A percentile compares a stretch with the other conserved stretches of the same genome.
These are phyloP conservation scores for Synchiropus splendidus DNA, from an alignment of 2,113 vertebrate species.

Conservation along the genomic window DNA sequence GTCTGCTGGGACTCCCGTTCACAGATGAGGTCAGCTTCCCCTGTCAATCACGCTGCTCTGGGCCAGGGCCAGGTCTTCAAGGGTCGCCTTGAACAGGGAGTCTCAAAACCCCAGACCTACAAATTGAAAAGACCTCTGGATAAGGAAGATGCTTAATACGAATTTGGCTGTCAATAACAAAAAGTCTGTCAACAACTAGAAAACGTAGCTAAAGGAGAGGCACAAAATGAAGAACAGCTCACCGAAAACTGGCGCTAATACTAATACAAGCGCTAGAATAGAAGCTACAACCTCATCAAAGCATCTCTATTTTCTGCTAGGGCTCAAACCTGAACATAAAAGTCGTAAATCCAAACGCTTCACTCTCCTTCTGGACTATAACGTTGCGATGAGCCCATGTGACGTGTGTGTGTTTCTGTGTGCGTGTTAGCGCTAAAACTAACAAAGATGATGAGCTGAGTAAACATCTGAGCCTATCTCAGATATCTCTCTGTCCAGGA, in stretches of 20 bases:
- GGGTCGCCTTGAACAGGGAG: conserved; percentile 42
- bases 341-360: too few relatives aligned
- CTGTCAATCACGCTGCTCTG: conserved; percentile 50
- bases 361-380: conserved; percentile 1
- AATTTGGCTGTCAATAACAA: too few relatives aligned
- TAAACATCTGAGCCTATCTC: conserved; percentile 45
- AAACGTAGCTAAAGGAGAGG: too few relatives aligned
- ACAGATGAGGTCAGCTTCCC: conserved; percentile 54
- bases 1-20: conserved; percentile 50
- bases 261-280: too few relatives aligned
- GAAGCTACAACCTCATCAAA: too few relatives aligned
- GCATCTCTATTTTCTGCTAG: too few relatives aligned
- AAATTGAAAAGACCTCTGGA: conserved; percentile 7
- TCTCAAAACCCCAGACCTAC: conserved; percentile 26
- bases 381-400: conserved; percentile 1
- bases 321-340: too few relatives aligned
- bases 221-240: background rate
- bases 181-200: too few relatives aligned
- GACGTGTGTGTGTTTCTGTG: background rate
- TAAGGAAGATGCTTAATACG: too few relatives aligned
- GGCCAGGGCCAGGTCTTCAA: conserved; percentile 22
- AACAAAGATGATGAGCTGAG: conserved; percentile 45
- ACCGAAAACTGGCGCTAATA: too few relatives aligned
- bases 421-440: conserved; percentile 20
- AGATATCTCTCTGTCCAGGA: conserved; percentile 43